Evolutionary conservation across 2,113 vertebrate species (phyloP).

Genomic region (Chaenocephalus aceratus): DNA sequence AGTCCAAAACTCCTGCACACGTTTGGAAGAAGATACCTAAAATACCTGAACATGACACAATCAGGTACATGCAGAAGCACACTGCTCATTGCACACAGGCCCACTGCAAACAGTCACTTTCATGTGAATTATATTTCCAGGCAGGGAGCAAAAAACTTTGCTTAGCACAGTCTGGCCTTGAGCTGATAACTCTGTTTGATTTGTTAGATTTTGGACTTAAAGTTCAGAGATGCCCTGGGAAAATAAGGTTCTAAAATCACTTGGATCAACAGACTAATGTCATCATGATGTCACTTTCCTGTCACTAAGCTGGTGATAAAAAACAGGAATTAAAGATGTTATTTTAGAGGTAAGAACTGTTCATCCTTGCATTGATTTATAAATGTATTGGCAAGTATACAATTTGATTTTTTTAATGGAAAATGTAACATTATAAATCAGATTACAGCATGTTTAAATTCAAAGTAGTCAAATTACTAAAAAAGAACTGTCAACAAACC

Average conservation of each 20-base stretch:
- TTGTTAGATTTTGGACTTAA: conserved; percentile 72
- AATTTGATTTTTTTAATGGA: not conserved
- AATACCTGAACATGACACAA: conserved; percentile 16
- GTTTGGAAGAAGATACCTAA: not conserved
- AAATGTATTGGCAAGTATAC: not conserved
- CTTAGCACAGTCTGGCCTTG: conserved; percentile 74
- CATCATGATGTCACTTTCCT: conserved; percentile 50
- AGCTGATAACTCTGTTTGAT: conserved; percentile 80
- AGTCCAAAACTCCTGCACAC: conserved; percentile 1
- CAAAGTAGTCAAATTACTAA: not conserved
- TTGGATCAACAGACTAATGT: conserved; percentile 56
- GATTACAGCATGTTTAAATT: not conserved
- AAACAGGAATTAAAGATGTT: not conserved
- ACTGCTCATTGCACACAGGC: conserved; percentile 39
- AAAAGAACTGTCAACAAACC: not conserved
- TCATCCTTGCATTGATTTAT: not conserved
- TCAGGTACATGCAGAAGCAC: conserved; percentile 31
- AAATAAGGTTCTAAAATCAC: conserved; percentile 54
- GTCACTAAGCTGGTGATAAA: not conserved
- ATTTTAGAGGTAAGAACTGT: not conserved
- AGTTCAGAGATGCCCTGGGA: conserved; percentile 63
- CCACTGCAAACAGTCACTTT: conserved; percentile 57
- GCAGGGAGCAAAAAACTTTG: conserved; percentile 81
- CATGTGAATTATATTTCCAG: conserved; percentile 72
- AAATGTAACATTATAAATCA: not conserved